Evolutionary conservation across 1,140 invertebrate species (phyloP), one percentile per base, ranked within the genome.

Genomic region (Vanessa atalanta): DNA sequence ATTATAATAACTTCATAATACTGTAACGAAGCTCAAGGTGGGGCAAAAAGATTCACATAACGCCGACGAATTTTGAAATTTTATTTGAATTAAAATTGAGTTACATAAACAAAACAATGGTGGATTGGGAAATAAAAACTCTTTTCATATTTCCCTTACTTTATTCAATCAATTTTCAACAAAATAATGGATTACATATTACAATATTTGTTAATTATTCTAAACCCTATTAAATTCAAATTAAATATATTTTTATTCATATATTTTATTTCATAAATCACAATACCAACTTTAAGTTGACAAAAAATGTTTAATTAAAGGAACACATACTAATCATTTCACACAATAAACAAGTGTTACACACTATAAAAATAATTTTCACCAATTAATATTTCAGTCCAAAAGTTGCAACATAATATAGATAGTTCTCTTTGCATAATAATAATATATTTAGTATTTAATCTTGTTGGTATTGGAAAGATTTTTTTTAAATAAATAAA

Each of bases 271-370:
- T 82, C 79, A 84, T 85, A 89, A 90, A 92, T 90, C 88, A 91
- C 90, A 92, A 87, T 88, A 88, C 81, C 90, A 92, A 91, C 89
- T 92, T 92, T 89, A 37, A 91, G 90, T 89, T 90, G 88, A 88
- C 83, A 81, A 61, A 89, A 87, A 90, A 86, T 85, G 87, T 88
- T 88, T 78, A 89, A 91, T 82, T 89, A 88, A 90, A 92, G 87
- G 89, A 90, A 91, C 88, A 91, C 87, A 87, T 86, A 87, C 85
- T 88, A 88, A 83, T 80, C 75, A 80, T 83, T 83, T 76, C 82
- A 83, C 75, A 75, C 77, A 79, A 79, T 81, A 76, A 74, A 80
- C 69, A 78, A 83, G 87, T 90, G 84, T 89, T 85, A 84, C 80
- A 91, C 87, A 90, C 86, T 76, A 77, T 77, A 61, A 82, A 80